Percentiles rank a stretch among this genome's conserved stretches.
Evolutionary conservation across 1,140 invertebrate genomes (phyloP).

Genomic region (Phocides pigmalion): DNA sequence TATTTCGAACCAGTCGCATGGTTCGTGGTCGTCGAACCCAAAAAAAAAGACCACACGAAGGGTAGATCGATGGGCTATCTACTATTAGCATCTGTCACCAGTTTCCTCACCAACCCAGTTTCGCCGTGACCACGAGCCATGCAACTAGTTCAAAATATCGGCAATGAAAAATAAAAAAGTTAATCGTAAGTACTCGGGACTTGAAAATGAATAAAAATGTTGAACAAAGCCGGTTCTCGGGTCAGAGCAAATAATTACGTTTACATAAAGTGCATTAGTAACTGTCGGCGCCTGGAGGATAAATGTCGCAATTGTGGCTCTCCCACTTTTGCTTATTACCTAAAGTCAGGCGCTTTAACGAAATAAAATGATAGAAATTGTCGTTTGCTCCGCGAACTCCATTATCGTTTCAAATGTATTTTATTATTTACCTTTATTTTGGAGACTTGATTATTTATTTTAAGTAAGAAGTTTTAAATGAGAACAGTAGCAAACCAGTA

Average conservation of each 20-base stretch:
- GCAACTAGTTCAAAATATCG: too few relatives aligned
- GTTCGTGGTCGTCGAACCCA: too few relatives aligned
- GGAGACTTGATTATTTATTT: background rate
- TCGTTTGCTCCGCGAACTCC: conserved; percentile 1
- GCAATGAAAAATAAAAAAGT: too few relatives aligned
- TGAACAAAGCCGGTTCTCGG: background rate
- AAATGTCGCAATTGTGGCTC: conserved; percentile 12
- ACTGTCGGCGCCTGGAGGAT: conserved; percentile 16
- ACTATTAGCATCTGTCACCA: too few relatives aligned
- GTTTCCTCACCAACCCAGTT: too few relatives aligned
- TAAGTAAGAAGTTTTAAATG: background rate
- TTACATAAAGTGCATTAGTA: conserved; percentile 24
- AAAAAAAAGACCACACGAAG: too few relatives aligned
- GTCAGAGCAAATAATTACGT: conserved; percentile 4
- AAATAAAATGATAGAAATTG: conserved; percentile 14
- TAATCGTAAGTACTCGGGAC: too few relatives aligned
- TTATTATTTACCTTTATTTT: background rate
- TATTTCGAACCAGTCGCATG: too few relatives aligned
- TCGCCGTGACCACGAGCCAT: too few relatives aligned
- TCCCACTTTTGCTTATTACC: conserved; percentile 23
- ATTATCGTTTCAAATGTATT: background rate
- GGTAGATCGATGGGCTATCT: too few relatives aligned
- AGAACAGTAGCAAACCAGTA: background rate
- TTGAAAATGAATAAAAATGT: background rate
- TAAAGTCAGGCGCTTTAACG: conserved; percentile 25